A percentile compares a stretch with the other conserved stretches of the same genome.
These are phyloP conservation scores for Heterodera filipjevi DNA, from an alignment of 2,888 invertebrate species.

Conservation along the genomic window DNA sequence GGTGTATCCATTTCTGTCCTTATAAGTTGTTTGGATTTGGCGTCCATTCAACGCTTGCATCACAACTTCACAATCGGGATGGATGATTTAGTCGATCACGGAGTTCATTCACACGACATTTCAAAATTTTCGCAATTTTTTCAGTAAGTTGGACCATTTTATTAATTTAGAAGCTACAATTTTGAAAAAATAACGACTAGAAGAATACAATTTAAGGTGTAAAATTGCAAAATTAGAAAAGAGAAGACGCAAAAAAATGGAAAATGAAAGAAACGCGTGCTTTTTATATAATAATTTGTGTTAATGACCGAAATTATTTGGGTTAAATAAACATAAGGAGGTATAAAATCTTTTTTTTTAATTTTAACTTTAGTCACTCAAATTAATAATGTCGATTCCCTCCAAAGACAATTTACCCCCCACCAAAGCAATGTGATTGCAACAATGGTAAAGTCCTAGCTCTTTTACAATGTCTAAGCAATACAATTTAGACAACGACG, in stretches of 20 bases:
- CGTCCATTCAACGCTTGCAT: not conserved
- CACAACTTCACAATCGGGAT: not conserved
- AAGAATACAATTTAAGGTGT: not conserved
- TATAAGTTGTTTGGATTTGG: not conserved
- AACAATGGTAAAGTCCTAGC: not conserved
- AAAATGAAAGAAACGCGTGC: not conserved
- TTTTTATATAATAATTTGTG: not conserved
- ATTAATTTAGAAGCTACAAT: not conserved
- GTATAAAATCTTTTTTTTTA: not conserved
- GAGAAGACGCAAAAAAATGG: not conserved
- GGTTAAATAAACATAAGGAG: not conserved
- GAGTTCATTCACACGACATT: not conserved
- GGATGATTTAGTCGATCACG: slow-evolving; percentile 20
- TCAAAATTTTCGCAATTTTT: slow-evolving; percentile 13
- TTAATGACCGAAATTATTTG: not conserved
- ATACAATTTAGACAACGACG: not conserved
- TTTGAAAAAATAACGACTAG: not conserved
- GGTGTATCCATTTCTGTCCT: not conserved
- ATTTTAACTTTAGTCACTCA: not conserved
- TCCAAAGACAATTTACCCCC: not conserved
- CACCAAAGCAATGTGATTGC: not conserved
- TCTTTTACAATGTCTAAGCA: not conserved
- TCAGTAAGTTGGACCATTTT: slow-evolving; percentile 21
- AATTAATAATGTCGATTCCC: not conserved
- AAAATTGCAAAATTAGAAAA: not conserved